Conservation (phyloP, 2,888 invertebrate genomes). For the Augochlorella aurata region DNA sequence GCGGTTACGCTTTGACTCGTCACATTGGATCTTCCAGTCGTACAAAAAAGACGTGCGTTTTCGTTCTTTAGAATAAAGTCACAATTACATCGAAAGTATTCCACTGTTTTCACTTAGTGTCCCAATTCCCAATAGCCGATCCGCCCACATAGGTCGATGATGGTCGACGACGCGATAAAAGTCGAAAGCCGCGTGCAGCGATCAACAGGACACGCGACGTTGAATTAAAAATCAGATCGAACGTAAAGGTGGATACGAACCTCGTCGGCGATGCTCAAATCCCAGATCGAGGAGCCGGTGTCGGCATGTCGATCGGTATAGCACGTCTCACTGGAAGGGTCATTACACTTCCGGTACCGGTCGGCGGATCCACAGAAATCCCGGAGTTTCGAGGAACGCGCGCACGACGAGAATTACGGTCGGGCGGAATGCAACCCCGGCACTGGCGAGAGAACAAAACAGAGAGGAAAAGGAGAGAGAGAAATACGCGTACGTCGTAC, state of each 20-base stretch:
- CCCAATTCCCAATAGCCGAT: too few species aligned
- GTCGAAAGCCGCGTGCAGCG: too few species aligned
- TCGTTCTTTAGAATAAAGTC: too few species aligned
- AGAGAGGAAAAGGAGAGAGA: background rate
- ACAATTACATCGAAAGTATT: too few species aligned
- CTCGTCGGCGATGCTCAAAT: slow-evolving; percentile 52
- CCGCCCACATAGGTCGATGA: too few species aligned
- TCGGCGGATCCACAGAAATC: slow-evolving; percentile 39
- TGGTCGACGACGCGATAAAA: too few species aligned
- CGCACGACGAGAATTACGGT: background rate
- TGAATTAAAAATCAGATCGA: too few species aligned
- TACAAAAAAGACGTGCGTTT: too few species aligned
- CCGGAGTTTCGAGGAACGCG: slow-evolving; percentile 18
- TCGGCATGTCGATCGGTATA: slow-evolving; percentile 41
- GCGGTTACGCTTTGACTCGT: too few species aligned
- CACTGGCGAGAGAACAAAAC: background rate
- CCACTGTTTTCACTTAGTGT: too few species aligned
- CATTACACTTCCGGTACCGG: slow-evolving; percentile 57
- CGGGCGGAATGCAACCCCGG: background rate
- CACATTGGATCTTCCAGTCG: too few species aligned
- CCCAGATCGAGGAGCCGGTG: slow-evolving; percentile 39
- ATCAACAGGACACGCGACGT: too few species aligned
- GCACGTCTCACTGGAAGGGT: slow-evolving; percentile 42
- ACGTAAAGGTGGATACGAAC: slow-evolving; percentile 32
- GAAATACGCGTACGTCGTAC: background rate